These are phyloP conservation scores for Centropyge bicolor DNA, from an alignment of 2,797 vertebrate genomes.

Conservation along the genomic window DNA sequence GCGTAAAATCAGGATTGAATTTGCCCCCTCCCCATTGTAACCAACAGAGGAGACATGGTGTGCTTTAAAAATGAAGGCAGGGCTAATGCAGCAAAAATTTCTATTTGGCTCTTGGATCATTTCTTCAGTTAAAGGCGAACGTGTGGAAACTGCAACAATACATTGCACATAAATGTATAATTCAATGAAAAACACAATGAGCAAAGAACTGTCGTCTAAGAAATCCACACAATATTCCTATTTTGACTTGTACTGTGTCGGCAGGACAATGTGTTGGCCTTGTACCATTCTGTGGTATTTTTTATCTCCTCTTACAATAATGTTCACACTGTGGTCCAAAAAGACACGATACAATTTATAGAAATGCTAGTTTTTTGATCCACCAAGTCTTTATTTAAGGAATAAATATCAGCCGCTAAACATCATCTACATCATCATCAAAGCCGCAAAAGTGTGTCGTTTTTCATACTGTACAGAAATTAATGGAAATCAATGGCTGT, in stretches of 20 bases:
- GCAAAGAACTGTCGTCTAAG: background rate
- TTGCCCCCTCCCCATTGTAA: slow-evolving; percentile 41
- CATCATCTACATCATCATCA: too few relatives aligned
- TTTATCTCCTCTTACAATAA: slow-evolving; percentile 5
- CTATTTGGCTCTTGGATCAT: slow-evolving; percentile 36
- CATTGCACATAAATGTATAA: slow-evolving; percentile 21
- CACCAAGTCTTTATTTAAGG: background rate
- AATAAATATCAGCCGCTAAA: slow-evolving; percentile 1
- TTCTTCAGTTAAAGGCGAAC: slow-evolving; percentile 39
- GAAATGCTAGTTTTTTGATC: background rate
- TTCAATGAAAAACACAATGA: slow-evolving; percentile 11
- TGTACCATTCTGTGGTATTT: slow-evolving; percentile 1
- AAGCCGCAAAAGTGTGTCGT: background rate
- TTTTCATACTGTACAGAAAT: background rate
- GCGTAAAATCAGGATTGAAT: slow-evolving; percentile 68
- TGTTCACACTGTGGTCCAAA: background rate
- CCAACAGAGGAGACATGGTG: slow-evolving; percentile 29
- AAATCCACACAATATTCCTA: slow-evolving; percentile 5
- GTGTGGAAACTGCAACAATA: slow-evolving; percentile 23
- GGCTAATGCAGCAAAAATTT: slow-evolving; percentile 38
- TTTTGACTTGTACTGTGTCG: background rate
- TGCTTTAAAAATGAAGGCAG: slow-evolving; percentile 39
- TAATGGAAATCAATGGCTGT: slow-evolving; percentile 9
- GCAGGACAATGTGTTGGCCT: slow-evolving; percentile 3
- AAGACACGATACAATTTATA: background rate